phyloP scores from a whole-genome alignment of 2,797 vertebrate species.

The Acrocephalus scirpaceus region DNA sequence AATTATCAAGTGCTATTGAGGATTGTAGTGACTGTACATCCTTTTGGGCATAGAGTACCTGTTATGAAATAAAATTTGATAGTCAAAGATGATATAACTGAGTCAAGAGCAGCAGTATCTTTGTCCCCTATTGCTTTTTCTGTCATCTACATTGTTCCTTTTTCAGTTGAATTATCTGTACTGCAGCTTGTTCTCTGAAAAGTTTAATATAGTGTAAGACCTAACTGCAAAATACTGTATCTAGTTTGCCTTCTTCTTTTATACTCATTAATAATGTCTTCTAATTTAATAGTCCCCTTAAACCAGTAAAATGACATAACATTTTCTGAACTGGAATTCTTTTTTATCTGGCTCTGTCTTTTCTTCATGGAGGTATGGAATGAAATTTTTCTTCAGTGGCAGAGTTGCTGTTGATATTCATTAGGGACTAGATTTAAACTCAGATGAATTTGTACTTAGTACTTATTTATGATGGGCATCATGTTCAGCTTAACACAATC shows the following conservation, averaged over 20 bases:
- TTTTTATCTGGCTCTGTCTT: not conserved
- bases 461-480: not conserved
- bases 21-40: not conserved
- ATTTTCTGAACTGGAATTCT: not conserved
- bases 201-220: not conserved
- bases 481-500: not conserved
- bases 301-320: not conserved
- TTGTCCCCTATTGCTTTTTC: not conserved
- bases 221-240: not conserved
- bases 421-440: not conserved
- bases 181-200: not conserved
- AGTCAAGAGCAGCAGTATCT: not conserved
- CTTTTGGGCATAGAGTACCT: not conserved
- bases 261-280: not conserved
- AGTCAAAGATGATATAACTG: not conserved
- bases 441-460: not conserved
- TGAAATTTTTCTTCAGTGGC: not conserved
- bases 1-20: not conserved
- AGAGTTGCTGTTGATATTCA: not conserved
- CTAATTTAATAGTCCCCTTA: not conserved
- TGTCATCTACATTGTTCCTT: not conserved
- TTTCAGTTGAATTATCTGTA: fast-evolving
- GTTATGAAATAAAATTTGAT: not conserved
- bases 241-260: not conserved
- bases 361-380: not conserved